phyloP scores from a whole-genome alignment of 1,140 invertebrate species.

The Daktulosphaira vitifoliae region DNA sequence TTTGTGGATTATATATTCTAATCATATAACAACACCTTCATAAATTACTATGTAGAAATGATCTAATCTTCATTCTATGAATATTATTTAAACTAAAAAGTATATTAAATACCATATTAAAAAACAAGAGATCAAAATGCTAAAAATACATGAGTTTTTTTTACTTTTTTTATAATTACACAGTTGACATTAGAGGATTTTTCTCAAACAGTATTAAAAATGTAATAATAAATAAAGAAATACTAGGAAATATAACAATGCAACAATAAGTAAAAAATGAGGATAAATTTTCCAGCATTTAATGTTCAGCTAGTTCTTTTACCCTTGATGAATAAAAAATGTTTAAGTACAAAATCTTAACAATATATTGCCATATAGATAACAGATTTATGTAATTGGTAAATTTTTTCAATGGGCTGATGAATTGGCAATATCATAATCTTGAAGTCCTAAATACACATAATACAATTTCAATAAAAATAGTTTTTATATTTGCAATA shows the following conservation, averaged over 20 bases:
- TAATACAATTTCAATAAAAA: neutral
- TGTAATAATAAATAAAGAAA: neutral
- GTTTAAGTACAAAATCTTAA: neutral
- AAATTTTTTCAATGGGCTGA: neutral
- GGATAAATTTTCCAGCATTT: neutral
- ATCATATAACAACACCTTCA: no score
- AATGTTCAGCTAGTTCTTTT: neutral
- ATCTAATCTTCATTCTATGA: no score
- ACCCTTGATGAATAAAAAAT: neutral
- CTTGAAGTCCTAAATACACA: neutral
- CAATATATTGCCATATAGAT: neutral
- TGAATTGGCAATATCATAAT: neutral
- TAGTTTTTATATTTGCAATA: neutral
- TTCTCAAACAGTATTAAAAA: neutral
- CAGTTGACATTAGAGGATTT: no score
- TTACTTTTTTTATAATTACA: no score
- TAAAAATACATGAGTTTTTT: no score
- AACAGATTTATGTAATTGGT: neutral
- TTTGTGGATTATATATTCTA: no score
- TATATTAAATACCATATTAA: no score
- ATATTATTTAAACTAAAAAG: no score
- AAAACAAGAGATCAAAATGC: no score
- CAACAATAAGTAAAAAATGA: conserved; percentile 6
- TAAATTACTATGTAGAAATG: no score
- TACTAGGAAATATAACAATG: conserved; percentile 3